Evolutionary conservation across 1,140 invertebrate genomes (phyloP).

Genomic region (Copidosoma floridanum): DNA sequence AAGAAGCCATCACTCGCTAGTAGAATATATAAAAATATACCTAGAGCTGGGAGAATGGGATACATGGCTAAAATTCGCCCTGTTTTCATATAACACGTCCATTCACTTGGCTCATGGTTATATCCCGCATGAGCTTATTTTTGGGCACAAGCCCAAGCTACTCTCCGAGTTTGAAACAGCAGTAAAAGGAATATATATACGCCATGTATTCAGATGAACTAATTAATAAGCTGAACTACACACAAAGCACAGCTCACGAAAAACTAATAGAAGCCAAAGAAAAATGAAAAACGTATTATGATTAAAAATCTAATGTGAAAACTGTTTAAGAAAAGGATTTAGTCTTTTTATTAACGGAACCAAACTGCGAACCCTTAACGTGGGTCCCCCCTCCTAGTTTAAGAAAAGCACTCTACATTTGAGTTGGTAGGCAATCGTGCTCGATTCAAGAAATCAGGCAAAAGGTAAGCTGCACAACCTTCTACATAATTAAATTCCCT

Average conservation of each 20-base stretch:
- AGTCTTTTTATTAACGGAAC: too few relatives aligned
- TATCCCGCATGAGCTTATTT: neutral
- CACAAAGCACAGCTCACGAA: neutral
- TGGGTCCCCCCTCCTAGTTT: too few relatives aligned
- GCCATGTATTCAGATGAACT: neutral
- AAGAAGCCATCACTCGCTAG: slow-evolving; percentile 13
- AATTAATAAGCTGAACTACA: neutral
- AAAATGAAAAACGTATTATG: neutral
- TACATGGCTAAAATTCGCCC: neutral
- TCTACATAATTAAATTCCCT: too few relatives aligned
- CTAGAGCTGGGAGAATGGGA: neutral
- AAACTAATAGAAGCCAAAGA: neutral
- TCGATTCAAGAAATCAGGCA: too few relatives aligned
- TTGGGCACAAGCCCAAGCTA: neutral
- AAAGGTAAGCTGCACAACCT: too few relatives aligned
- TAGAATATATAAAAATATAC: slow-evolving; percentile 7
- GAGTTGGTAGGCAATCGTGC: too few relatives aligned
- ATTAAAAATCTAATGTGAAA: neutral
- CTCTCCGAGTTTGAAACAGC: neutral
- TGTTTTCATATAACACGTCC: neutral
- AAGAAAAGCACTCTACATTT: too few relatives aligned
- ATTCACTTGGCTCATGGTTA: neutral
- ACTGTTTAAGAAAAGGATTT: too few relatives aligned
- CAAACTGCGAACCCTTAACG: too few relatives aligned
- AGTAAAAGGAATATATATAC: neutral